Evolutionary conservation across 2,888 invertebrate species (phyloP), one percentile per base, ranked within the genome.

Genomic region (Orgyia antiqua): DNA sequence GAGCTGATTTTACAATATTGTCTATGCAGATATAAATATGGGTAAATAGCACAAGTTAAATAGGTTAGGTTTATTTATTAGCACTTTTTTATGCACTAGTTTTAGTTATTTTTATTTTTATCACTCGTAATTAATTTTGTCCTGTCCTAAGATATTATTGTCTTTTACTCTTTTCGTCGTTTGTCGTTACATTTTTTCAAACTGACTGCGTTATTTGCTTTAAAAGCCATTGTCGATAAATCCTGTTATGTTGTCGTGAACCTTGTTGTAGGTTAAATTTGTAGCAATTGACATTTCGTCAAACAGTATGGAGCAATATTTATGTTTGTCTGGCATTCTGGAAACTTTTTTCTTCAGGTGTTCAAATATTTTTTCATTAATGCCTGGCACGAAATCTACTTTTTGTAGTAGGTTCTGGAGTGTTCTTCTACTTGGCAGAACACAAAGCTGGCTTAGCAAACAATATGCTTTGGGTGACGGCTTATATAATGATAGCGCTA

Each of bases 291-390:
- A 19, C 36, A 36, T 36, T 12, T 36, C 31, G 17, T 36, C 31
- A 17, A 31, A 36, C 6, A 5, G 1, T 6, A 36, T 3, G 1
- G 11, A 2, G 10, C 26, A 33, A 10, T 27, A 33, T 24, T 24
- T 29, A 10, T 33, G 10, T 3, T 17, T 18, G 1, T 25, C 18
- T 3, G 30, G 30, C 28, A 38, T 11, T 33, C 29, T 29, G 6
- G n/a, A 3, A 0, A 37, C 33, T n/a, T 17, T 23, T 21, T n/a
- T 27, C 15, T 34, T 34, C 12, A 34, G 26, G 7, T 34, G 20
- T 2, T 31, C 38, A 24, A 38, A 31, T 11, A 38, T 26, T 5
- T 31, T 9, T 0, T 38, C 24, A 31, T 34, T 38, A 8, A 34
- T 15, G 0, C 38, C 38, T 26, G 21, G 21, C 20, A 23, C 27